phyloP scores from a whole-genome alignment of 2,888 invertebrate genomes.

The Aromia moschata region DNA sequence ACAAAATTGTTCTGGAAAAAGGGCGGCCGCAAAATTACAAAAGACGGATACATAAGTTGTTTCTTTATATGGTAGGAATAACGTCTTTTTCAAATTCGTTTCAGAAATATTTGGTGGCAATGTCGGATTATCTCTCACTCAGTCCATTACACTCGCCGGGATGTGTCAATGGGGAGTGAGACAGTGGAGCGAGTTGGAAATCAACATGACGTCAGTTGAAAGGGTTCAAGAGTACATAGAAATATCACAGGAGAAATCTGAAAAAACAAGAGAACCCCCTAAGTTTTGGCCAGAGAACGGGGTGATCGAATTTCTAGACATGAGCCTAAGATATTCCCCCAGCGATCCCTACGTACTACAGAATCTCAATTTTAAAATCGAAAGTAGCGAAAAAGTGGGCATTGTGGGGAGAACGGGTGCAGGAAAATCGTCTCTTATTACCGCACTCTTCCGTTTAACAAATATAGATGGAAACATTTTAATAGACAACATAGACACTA shows the following conservation, averaged over 20 bases:
- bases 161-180: constrained; percentile 89
- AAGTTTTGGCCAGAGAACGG: constrained; percentile 76
- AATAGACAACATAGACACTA: constrained; percentile 80
- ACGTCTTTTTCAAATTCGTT: no score
- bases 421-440: constrained; percentile 80
- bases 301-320: constrained; percentile 71
- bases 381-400: constrained; percentile 70
- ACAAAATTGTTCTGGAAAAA: no score
- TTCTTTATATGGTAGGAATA: no score
- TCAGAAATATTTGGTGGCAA: constrained; percentile 56
- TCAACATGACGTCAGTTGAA: constrained; percentile 91
- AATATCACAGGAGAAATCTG: constrained; percentile 67
- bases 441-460: constrained; percentile 82
- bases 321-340: constrained; percentile 76
- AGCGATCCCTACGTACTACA: constrained; percentile 78
- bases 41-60: no score
- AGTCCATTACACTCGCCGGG: constrained; percentile 56
- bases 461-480: constrained; percentile 78
- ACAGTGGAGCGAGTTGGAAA: constrained; percentile 64
- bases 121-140: constrained; percentile 60
- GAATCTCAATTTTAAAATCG: constrained; percentile 72
- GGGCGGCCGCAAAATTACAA: no score
- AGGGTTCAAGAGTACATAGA: constrained; percentile 83
- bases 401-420: constrained; percentile 86
- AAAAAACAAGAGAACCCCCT: constrained; percentile 27